Conservation (phyloP, 2,888 invertebrate species). For the Ormia ochracea region DNA sequence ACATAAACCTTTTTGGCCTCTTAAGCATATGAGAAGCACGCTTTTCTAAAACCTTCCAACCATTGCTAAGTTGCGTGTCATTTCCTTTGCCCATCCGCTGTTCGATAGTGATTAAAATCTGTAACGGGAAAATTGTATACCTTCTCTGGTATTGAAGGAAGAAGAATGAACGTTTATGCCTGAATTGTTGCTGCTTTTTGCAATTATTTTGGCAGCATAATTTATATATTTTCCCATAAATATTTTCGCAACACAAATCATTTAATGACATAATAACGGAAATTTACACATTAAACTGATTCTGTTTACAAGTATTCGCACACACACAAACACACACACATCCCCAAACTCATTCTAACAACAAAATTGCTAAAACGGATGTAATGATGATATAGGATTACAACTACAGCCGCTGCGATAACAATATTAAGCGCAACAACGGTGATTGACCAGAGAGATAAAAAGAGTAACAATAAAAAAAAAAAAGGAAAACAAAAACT, state of each 20-base stretch:
- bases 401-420: conserved; percentile 1
- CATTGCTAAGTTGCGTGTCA: conserved; percentile 26
- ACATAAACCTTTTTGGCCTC: too few relatives aligned
- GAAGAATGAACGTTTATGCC: neutral
- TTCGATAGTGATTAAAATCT: conserved; percentile 41
- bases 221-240: conserved; percentile 56
- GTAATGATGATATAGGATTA: conserved; percentile 47
- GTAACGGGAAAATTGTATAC: conserved; percentile 25
- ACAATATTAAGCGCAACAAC: conserved; percentile 17
- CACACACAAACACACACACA: neutral
- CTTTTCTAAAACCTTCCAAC: neutral
- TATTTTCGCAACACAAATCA: conserved; percentile 59
- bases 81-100: conserved; percentile 15
- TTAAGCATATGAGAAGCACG: neutral
- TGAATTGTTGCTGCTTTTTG: neutral
- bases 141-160: neutral
- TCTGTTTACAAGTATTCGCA: too few relatives aligned
- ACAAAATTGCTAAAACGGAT: conserved; percentile 43
- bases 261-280: conserved; percentile 61
- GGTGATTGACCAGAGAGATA: conserved; percentile 39
- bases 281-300: conserved; percentile 60
- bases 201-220: conserved; percentile 11
- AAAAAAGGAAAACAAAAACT: conserved; percentile 21
- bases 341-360: neutral
- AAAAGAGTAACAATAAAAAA: conserved; percentile 32